A percentile compares a stretch with the other conserved stretches of the same genome.
These are phyloP conservation scores for Liparis tanakae DNA, from an alignment of 2,797 vertebrate species.

Conservation along the genomic window DNA sequence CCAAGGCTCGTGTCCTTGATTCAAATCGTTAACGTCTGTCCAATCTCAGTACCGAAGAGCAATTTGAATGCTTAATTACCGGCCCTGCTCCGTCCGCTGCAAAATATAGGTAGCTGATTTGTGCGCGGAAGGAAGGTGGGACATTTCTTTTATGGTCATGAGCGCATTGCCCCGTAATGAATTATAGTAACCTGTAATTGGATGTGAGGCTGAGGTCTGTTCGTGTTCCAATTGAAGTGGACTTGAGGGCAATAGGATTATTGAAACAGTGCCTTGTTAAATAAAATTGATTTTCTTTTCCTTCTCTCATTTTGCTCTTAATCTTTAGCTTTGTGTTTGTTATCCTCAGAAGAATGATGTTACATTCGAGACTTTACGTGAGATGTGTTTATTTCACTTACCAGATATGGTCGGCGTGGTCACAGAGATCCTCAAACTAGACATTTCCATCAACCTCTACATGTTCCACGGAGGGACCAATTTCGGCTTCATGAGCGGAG, in stretches of 20 bases:
- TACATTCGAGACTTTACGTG: background rate
- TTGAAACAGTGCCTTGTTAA: conserved; percentile 35
- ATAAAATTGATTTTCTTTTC: conserved; percentile 5
- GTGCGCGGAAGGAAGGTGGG: conserved; percentile 11
- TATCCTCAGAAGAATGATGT: background rate
- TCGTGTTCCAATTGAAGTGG: conserved; percentile 45
- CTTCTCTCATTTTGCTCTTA: background rate
- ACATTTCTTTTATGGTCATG: conserved; percentile 25
- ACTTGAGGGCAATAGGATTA: conserved; percentile 45
- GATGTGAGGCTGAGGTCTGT: conserved; percentile 33
- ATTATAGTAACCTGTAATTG: conserved; percentile 54
- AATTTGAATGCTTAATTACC: conserved; percentile 68
- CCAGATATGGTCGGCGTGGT: conserved; percentile 81
- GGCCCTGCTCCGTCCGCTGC: conserved; percentile 12
- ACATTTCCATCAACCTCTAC: conserved; percentile 91
- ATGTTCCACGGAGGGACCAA: conserved; percentile 96
- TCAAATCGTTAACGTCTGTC: conserved; percentile 63
- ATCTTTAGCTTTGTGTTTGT: background rate
- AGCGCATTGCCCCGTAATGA: conserved; percentile 41
- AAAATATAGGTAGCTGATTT: conserved; percentile 51
- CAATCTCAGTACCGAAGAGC: conserved; percentile 52
- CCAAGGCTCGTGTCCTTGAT: conserved; percentile 51
- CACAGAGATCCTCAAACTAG: conserved; percentile 77
- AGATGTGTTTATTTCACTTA: background rate
- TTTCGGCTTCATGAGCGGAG: conserved; percentile 92